Evolutionary conservation across 2,888 invertebrate species (phyloP).

Genomic region (Hesperia comma): DNA sequence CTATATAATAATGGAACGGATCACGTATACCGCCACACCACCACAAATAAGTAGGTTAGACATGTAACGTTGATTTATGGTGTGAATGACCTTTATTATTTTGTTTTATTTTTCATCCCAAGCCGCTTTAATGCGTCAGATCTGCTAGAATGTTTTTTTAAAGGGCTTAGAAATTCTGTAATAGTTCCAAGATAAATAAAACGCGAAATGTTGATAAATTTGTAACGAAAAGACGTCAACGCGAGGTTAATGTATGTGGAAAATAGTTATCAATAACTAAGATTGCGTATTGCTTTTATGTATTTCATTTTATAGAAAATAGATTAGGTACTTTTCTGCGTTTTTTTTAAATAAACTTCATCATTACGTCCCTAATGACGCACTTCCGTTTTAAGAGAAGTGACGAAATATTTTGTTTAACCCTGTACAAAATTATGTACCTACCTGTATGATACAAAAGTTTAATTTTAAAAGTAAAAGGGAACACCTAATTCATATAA

Average conservation of each 20-base stretch:
- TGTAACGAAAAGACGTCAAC: conserved; percentile 13
- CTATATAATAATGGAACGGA: background rate
- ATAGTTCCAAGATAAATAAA: conserved; percentile 12
- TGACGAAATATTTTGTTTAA: too few species aligned
- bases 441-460: too few species aligned
- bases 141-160: conserved; percentile 12
- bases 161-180: conserved; percentile 12
- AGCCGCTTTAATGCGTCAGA: conserved; percentile 3
- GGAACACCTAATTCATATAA: too few species aligned
- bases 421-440: too few species aligned
- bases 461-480: too few species aligned
- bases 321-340: too few species aligned
- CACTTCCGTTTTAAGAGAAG: too few species aligned
- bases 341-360: too few species aligned
- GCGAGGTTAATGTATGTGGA: conserved; percentile 6
- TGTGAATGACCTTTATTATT: conserved; percentile 20
- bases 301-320: too few species aligned
- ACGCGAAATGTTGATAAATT: background rate
- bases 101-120: conserved; percentile 7
- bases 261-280: background rate
- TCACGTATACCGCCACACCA: too few species aligned
- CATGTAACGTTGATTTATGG: conserved; percentile 22
- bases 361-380: too few species aligned
- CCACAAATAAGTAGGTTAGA: conserved; percentile 15
- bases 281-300: too few species aligned